Conservation (phyloP, 2,888 invertebrate species). For the Tenthredo notha region DNA sequence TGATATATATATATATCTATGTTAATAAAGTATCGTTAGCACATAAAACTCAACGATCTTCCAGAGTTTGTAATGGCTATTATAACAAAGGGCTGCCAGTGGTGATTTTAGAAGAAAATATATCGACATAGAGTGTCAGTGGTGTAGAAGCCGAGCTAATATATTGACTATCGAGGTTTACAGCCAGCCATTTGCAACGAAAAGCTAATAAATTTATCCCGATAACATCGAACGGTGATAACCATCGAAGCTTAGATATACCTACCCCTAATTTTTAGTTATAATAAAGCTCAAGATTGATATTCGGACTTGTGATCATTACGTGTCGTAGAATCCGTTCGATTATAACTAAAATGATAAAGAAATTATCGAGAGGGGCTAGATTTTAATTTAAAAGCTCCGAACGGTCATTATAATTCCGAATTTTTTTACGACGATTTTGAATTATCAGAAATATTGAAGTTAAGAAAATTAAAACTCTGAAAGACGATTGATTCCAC, state of each 20-base stretch:
- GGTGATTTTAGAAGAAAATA: constrained; percentile 27
- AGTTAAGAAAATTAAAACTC: too few species aligned
- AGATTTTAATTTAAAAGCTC: neutral
- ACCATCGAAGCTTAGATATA: neutral
- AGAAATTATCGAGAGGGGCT: neutral
- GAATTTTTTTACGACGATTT: too few species aligned
- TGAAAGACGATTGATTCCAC: too few species aligned
- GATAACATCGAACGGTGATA: constrained; percentile 1
- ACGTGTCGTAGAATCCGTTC: too few species aligned
- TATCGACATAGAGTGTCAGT: neutral
- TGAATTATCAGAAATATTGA: too few species aligned
- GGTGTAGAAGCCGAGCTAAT: constrained; percentile 1
- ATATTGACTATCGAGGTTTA: constrained; percentile 34
- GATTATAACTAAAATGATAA: neutral
- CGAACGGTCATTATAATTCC: too few species aligned
- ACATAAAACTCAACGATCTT: constrained; percentile 21
- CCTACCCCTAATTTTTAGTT: neutral
- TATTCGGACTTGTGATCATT: neutral
- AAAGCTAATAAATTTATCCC: constrained; percentile 31
- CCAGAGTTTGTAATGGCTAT: constrained; percentile 21
- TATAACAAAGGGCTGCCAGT: constrained; percentile 42
- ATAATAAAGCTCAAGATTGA: neutral
- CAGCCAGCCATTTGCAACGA: constrained; percentile 42
- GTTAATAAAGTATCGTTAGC: constrained; percentile 19
- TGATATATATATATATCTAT: neutral